These are phyloP conservation scores for Saturnia pavonia DNA, from an alignment of 2,888 invertebrate species.

Conservation along the genomic window DNA sequence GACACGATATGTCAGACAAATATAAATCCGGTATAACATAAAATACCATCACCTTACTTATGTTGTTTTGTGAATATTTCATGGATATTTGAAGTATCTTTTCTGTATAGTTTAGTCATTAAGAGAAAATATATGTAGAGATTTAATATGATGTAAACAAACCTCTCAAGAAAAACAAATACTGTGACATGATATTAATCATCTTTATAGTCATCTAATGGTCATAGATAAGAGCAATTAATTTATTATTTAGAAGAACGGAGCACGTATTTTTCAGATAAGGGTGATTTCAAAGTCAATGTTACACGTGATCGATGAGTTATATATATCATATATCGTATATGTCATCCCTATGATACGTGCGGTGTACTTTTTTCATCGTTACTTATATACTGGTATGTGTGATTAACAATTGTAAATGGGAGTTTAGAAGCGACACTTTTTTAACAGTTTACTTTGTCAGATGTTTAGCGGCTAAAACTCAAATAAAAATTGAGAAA, in stretches of 20 bases:
- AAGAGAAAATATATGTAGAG: background rate
- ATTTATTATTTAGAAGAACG: constrained; percentile 12
- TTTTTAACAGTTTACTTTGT: no score
- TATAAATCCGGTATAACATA: no score
- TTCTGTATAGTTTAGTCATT: background rate
- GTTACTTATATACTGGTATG: background rate
- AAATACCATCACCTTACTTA: no score
- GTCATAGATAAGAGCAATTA: constrained; percentile 16
- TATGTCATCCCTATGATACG: background rate
- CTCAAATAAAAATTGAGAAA: no score
- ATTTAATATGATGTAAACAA: background rate
- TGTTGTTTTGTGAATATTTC: no score
- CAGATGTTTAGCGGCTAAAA: no score
- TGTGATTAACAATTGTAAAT: background rate
- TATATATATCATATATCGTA: constrained; percentile 13
- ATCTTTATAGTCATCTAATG: constrained; percentile 2
- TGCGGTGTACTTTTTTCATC: background rate
- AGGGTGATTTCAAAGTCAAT: constrained; percentile 40
- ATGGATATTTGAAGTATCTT: no score
- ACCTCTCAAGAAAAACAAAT: background rate
- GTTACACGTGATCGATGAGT: constrained; percentile 33
- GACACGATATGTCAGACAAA: no score
- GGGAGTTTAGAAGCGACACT: no score
- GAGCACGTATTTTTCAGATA: constrained; percentile 30
- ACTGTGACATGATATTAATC: constrained; percentile 2